phyloP scores from a whole-genome alignment of 92 coral and sea anemone genomes.

The Palythoa grandis region DNA sequence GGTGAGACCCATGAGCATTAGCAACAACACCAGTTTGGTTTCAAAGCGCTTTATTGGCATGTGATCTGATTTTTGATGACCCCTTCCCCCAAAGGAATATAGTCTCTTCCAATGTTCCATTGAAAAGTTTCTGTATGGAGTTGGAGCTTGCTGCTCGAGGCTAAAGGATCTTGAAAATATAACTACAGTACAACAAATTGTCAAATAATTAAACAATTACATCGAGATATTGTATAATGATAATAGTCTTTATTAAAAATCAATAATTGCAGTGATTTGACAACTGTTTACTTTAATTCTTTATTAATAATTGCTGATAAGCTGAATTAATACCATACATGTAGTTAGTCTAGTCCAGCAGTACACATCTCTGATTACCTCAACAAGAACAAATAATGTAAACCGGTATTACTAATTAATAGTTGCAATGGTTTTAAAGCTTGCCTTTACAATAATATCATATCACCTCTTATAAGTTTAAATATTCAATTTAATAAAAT shows the following conservation, averaged over 20 bases:
- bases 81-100: too few relatives aligned
- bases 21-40: not conserved
- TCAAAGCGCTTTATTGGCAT: too few relatives aligned
- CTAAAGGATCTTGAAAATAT: too few relatives aligned
- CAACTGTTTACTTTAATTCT: not conserved
- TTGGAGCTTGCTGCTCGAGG: too few relatives aligned
- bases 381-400: slow-evolving; percentile 8
- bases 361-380: slow-evolving; percentile 17
- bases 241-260: not conserved
- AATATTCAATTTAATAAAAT: slow-evolving; percentile 1
- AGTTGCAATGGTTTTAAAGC: slow-evolving; percentile 4
- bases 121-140: too few relatives aligned
- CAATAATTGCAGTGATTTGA: not conserved
- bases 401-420: not conserved
- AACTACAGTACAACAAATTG: too few relatives aligned
- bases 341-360: slow-evolving; percentile 11
- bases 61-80: too few relatives aligned
- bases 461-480: slow-evolving; percentile 8
- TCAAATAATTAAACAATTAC: too few relatives aligned
- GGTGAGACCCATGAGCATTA: not conserved
- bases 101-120: too few relatives aligned
- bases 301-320: not conserved
- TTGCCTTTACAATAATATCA: slow-evolving; percentile 13
- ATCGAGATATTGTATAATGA: too few relatives aligned
- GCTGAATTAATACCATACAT: slow-evolving; percentile 6